phyloP scores from a whole-genome alignment of 2,888 invertebrate species.

The Drosophila limbata region DNA sequence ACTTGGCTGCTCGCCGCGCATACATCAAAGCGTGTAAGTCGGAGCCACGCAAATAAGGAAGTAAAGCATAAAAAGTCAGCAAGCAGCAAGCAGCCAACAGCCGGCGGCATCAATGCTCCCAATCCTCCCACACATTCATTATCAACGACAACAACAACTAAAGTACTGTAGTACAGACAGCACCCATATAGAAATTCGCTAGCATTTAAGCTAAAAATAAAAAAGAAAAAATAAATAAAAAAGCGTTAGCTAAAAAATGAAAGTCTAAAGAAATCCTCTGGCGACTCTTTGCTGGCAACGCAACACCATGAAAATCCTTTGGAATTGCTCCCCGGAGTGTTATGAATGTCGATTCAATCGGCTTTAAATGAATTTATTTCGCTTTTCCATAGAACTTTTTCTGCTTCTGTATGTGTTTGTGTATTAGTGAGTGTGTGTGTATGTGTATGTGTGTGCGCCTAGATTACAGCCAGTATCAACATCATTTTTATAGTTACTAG shows the following conservation, averaged over 20 bases:
- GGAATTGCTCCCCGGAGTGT: conserved; percentile 84
- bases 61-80: conserved; percentile 76
- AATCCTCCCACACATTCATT: conserved; percentile 69
- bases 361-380: conserved; percentile 84
- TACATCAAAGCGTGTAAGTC: conserved; percentile 78
- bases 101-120: conserved; percentile 50
- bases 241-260: conserved; percentile 63
- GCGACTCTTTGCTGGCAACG: conserved; percentile 67
- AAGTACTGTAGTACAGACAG: conserved; percentile 41
- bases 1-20: conserved; percentile 70
- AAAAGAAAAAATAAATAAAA: conserved; percentile 27
- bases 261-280: conserved; percentile 77
- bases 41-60: conserved; percentile 72
- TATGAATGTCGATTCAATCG: conserved; percentile 83
- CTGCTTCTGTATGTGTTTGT: not conserved
- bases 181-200: conserved; percentile 61
- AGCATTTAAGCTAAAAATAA: conserved; percentile 67
- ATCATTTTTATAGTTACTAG: conserved; percentile 25
- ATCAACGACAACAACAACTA: conserved; percentile 62
- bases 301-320: conserved; percentile 80
- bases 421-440: not conserved
- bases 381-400: conserved; percentile 44
- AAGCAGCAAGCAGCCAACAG: conserved; percentile 57
- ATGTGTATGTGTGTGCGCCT: conserved; percentile 6
- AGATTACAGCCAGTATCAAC: conserved; percentile 35